Evolutionary conservation across 2,888 invertebrate species (phyloP).

Genomic region (Amitus sp.): DNA sequence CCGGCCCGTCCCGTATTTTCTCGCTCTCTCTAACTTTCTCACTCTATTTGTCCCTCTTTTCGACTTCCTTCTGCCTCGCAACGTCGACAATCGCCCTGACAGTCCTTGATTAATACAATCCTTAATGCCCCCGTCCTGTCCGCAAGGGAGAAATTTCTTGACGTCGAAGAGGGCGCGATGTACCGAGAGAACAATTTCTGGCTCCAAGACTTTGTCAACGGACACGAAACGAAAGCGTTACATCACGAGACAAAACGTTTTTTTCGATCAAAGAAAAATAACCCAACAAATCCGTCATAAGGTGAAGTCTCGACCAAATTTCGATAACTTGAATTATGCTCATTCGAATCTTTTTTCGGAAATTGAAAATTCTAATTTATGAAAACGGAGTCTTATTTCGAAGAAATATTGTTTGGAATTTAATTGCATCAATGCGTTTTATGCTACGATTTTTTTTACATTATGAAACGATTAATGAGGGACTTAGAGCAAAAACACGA

Average conservation of each 20-base stretch:
- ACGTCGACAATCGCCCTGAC: slow-evolving; percentile 56
- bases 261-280: neutral
- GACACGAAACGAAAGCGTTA: neutral
- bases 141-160: slow-evolving; percentile 34
- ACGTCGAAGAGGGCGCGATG: slow-evolving; percentile 16
- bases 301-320: too few species aligned
- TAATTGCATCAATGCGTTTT: too few species aligned
- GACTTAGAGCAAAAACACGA: too few species aligned
- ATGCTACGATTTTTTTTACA: too few species aligned
- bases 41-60: slow-evolving; percentile 28
- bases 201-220: neutral
- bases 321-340: too few species aligned
- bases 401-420: too few species aligned
- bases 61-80: slow-evolving; percentile 22
- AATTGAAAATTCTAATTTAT: too few species aligned
- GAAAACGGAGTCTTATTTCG: too few species aligned
- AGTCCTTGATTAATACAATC: slow-evolving; percentile 65
- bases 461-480: too few species aligned
- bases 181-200: slow-evolving; percentile 14
- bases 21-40: slow-evolving; percentile 12
- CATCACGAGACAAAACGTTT: neutral
- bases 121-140: slow-evolving; percentile 54
- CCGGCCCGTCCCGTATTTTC: slow-evolving; percentile 31
- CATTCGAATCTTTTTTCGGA: too few species aligned
- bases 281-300: too few species aligned